A percentile compares a stretch with the other conserved stretches of the same genome.
These are phyloP conservation scores for Oxyruncus cristatus DNA, from an alignment of 2,113 vertebrate species.

Conservation along the genomic window DNA sequence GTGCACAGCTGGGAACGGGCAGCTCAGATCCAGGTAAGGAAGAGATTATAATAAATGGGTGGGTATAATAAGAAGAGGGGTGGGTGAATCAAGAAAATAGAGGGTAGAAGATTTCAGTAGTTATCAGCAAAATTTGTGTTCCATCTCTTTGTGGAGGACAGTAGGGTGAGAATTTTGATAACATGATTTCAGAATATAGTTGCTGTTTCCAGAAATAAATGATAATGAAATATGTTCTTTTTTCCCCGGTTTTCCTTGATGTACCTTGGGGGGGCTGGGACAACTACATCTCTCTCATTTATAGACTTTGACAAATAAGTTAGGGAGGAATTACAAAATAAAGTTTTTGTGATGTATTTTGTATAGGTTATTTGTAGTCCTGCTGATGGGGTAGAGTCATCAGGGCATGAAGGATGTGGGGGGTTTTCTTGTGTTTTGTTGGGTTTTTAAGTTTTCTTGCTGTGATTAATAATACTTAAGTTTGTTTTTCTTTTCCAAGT, in stretches of 20 bases:
- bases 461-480: neutral
- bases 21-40: slow-evolving; percentile 82
- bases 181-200: neutral
- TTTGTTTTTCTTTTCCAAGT: neutral
- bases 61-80: too few relatives aligned
- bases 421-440: neutral
- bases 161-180: neutral
- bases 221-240: neutral
- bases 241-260: neutral
- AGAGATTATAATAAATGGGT: neutral
- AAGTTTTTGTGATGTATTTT: neutral
- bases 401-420: neutral
- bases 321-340: neutral
- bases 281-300: neutral
- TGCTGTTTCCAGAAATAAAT: neutral
- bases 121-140: neutral
- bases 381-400: neutral
- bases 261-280: neutral
- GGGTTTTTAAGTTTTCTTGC: neutral
- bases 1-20: slow-evolving; percentile 85
- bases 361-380: neutral
- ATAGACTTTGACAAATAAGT: neutral
- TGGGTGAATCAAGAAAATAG: neutral
- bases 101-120: neutral
- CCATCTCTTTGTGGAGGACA: neutral